Percentiles rank a stretch among this genome's conserved stretches.
Evolutionary conservation across 2,888 invertebrate species (phyloP).

Genomic region (Saturnia japonica): DNA sequence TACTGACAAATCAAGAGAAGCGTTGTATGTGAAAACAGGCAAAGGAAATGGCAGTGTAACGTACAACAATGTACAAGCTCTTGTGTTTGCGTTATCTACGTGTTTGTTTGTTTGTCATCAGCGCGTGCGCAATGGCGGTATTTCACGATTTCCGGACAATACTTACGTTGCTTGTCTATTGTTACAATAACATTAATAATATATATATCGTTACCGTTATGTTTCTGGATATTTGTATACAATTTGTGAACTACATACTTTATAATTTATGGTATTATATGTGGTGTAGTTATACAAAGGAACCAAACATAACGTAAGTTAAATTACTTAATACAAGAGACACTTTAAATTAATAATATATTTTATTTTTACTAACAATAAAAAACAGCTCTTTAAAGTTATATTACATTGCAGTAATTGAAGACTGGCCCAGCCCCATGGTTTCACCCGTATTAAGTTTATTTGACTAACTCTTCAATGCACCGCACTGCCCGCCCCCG

Average conservation of each 20-base stretch:
- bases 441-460: too few relatives aligned
- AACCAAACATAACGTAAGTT: neutral
- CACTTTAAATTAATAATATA: neutral
- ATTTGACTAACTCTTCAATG: too few relatives aligned
- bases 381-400: neutral
- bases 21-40: slow-evolving; percentile 37
- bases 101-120: slow-evolving; percentile 49
- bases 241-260: neutral
- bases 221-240: neutral
- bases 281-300: too few relatives aligned
- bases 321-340: neutral
- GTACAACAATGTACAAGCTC: neutral
- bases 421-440: neutral
- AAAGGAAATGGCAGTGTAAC: slow-evolving; percentile 43
- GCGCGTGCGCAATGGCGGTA: slow-evolving; percentile 59
- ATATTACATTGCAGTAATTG: neutral
- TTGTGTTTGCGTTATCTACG: slow-evolving; percentile 32
- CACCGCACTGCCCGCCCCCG: too few relatives aligned
- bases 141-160: slow-evolving; percentile 52
- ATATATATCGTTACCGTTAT: slow-evolving; percentile 20
- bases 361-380: neutral
- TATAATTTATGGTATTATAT: too few relatives aligned
- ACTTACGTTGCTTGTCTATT: slow-evolving; percentile 14
- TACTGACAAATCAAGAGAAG: neutral
- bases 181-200: slow-evolving; percentile 17